phyloP scores from a whole-genome alignment of 2,113 vertebrate species.

The Phyllostomus hastatus region DNA sequence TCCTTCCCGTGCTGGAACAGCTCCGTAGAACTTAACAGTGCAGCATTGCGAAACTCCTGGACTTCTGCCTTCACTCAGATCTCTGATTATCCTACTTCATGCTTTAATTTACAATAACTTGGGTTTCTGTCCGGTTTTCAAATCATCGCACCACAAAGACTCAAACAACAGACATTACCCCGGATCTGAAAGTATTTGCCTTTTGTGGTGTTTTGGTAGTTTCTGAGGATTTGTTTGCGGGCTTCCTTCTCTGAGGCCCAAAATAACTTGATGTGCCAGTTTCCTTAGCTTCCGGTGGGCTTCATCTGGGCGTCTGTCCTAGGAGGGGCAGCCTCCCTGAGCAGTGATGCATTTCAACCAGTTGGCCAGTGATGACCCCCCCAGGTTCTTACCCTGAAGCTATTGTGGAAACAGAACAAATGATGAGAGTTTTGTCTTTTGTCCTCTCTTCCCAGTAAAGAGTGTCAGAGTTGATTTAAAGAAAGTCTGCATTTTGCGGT shows the following conservation, averaged over 20 bases:
- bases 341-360: not conserved
- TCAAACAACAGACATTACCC: not conserved
- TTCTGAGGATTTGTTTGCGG: not conserved
- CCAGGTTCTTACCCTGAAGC: not conserved
- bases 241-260: not conserved
- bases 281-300: not conserved
- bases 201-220: constrained; percentile 7
- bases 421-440: not conserved
- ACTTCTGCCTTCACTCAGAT: not conserved
- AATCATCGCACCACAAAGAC: not conserved
- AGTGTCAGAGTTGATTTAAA: not conserved
- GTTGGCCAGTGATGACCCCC: not conserved
- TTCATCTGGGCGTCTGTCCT: not conserved
- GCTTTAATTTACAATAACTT: not conserved
- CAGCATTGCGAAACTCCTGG: rapidly evolving
- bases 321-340: not conserved
- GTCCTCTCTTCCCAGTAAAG: not conserved
- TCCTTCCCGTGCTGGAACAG: not conserved
- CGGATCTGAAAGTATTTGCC: not conserved
- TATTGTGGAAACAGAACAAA: not conserved
- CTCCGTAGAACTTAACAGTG: not conserved
- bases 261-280: not conserved
- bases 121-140: not conserved
- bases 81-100: not conserved
- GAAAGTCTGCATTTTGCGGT: constrained; percentile 14